A percentile compares a stretch with the other conserved stretches of the same genome.
Conservation (phyloP, 2,797 vertebrate genomes). For the Mormyrops boulengeri region DNA sequence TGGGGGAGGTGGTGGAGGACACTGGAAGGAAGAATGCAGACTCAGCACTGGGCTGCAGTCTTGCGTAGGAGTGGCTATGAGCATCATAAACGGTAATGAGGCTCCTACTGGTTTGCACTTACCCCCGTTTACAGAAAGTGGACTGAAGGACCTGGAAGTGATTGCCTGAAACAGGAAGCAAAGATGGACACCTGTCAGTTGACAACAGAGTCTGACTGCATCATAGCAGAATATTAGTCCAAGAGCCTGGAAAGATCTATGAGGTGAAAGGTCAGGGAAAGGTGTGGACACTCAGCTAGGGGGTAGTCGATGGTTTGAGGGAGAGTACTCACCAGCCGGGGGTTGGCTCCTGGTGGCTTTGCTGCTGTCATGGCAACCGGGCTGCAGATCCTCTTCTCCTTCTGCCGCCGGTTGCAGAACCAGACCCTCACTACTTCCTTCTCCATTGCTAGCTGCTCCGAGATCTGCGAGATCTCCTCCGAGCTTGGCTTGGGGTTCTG, state of each 20-base stretch:
- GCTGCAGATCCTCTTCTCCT: constrained; percentile 92
- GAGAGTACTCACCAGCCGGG: constrained; percentile 72
- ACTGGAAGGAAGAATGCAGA: constrained; percentile 52
- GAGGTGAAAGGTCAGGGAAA: background rate
- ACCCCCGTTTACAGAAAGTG: constrained; percentile 79
- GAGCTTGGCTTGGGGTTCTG: constrained; percentile 97
- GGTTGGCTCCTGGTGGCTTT: constrained; percentile 79
- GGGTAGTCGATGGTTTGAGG: background rate
- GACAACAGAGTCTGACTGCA: background rate
- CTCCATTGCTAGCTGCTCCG: constrained; percentile 94
- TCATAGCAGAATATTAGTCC: background rate
- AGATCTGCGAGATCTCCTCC: constrained; percentile 91
- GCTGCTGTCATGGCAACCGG: constrained; percentile 69
- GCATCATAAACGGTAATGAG: background rate
- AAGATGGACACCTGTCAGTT: background rate
- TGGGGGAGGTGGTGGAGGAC: constrained; percentile 85
- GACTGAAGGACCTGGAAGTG: constrained; percentile 78
- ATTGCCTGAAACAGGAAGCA: constrained; percentile 63
- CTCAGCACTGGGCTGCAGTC: background rate
- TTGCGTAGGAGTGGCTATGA: background rate
- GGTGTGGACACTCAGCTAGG: background rate
- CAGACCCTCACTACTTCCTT: constrained; percentile 98
- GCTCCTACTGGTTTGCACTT: constrained; percentile 33
- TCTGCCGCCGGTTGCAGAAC: constrained; percentile 98
- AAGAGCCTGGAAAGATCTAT: background rate